Percentiles rank a stretch among this genome's conserved stretches.
Evolutionary conservation across 1,140 invertebrate species (phyloP).

Genomic region (Trachymyrmex cornetzi): DNA sequence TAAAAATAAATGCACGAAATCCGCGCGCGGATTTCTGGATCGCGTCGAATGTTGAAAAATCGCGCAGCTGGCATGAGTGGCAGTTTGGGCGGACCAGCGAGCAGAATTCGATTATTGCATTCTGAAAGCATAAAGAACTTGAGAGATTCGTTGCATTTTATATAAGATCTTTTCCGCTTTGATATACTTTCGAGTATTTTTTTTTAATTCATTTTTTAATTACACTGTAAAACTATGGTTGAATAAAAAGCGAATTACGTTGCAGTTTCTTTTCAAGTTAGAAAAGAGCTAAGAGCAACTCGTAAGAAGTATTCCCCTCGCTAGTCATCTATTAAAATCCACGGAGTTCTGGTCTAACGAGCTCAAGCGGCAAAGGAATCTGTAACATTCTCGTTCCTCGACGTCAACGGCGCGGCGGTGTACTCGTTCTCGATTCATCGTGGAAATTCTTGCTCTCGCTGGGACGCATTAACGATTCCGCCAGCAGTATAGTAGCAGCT

Average conservation of each 20-base stretch:
- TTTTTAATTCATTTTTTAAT: not conserved
- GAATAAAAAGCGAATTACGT: constrained; percentile 13
- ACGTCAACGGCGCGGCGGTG: not conserved
- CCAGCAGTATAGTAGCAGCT: constrained; percentile 1
- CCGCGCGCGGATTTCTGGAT: constrained; percentile 20
- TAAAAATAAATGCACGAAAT: constrained; percentile 53
- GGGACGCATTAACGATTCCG: constrained; percentile 13
- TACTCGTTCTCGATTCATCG: constrained; percentile 22
- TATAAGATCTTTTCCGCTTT: not conserved
- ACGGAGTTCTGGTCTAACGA: constrained; percentile 31
- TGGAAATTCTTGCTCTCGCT: constrained; percentile 38
- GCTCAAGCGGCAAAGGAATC: constrained; percentile 40
- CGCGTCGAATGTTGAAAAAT: constrained; percentile 56
- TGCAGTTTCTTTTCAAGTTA: not conserved
- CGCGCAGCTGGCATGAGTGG: constrained; percentile 37
- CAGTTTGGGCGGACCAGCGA: constrained; percentile 25
- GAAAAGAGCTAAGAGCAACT: constrained; percentile 15
- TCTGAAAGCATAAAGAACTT: not conserved
- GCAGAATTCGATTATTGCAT: constrained; percentile 47
- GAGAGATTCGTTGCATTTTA: constrained; percentile 9
- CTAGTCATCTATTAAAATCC: constrained; percentile 44
- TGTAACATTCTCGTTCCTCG: constrained; percentile 42
- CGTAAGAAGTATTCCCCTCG: constrained; percentile 51
- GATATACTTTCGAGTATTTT: not conserved
- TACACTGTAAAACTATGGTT: not conserved